phyloP scores from a whole-genome alignment of 2,797 vertebrate species.

The Pygocentrus nattereri region DNA sequence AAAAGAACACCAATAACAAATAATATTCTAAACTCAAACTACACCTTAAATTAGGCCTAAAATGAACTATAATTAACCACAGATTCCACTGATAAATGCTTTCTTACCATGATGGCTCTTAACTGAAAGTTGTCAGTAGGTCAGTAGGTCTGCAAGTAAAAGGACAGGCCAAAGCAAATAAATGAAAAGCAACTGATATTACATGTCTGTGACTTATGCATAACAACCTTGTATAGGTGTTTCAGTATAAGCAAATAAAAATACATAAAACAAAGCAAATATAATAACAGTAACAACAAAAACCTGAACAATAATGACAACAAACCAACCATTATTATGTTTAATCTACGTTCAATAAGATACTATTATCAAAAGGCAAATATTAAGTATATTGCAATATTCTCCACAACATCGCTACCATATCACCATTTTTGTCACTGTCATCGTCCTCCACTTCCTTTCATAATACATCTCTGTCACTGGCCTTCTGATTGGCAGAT shows the following conservation, averaged over 20 bases:
- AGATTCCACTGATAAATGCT: background rate
- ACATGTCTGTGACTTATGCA: constrained; percentile 43
- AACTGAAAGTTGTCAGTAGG: background rate
- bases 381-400: constrained; percentile 84
- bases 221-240: constrained; percentile 37
- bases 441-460: constrained; percentile 51
- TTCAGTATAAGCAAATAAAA: constrained; percentile 57
- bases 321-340: constrained; percentile 37
- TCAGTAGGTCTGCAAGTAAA: background rate
- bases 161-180: background rate
- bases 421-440: constrained; percentile 57
- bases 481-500: constrained; percentile 68
- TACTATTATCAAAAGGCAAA: constrained; percentile 83
- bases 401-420: constrained; percentile 74
- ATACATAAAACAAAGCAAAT: constrained; percentile 59
- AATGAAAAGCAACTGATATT: constrained; percentile 37
- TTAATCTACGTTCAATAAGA: constrained; percentile 72
- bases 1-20: background rate
- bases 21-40: background rate
- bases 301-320: too few relatives aligned
- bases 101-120: background rate
- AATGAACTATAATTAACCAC: background rate
- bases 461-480: constrained; percentile 58
- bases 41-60: background rate
- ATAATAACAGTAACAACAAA: constrained; percentile 62